A percentile compares a stretch with the other conserved stretches of the same genome.
These are phyloP conservation scores for Oeneis ivallda DNA, from an alignment of 2,888 invertebrate genomes.

Conservation along the genomic window DNA sequence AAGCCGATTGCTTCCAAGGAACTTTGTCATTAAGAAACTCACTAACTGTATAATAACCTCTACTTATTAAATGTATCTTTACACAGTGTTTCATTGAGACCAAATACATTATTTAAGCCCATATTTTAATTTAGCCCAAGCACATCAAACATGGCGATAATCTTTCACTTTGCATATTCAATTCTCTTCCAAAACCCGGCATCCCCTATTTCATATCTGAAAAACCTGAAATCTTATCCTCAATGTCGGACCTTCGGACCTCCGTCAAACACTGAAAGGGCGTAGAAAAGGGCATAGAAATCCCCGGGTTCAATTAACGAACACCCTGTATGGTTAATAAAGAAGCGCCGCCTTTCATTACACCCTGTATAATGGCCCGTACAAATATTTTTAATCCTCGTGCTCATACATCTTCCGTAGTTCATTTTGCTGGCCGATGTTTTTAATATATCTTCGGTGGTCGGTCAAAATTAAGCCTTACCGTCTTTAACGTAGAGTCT, in stretches of 20 bases:
- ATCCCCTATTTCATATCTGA: conserved; percentile 31
- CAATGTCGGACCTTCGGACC: conserved; percentile 51
- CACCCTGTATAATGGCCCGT: conserved; percentile 79
- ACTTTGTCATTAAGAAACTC: too few species aligned
- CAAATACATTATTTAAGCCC: background rate
- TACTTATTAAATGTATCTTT: too few species aligned
- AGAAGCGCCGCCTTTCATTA: conserved; percentile 77
- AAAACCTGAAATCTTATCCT: conserved; percentile 38
- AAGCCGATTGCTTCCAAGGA: too few species aligned
- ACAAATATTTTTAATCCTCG: conserved; percentile 81
- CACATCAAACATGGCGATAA: conserved; percentile 20
- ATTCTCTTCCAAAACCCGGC: conserved; percentile 20
- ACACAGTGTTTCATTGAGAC: background rate
- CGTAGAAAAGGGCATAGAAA: conserved; percentile 72
- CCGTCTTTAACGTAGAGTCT: conserved; percentile 23
- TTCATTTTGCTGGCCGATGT: conserved; percentile 74
- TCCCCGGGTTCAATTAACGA: conserved; percentile 69
- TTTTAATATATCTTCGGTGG: conserved; percentile 56
- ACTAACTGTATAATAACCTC: too few species aligned
- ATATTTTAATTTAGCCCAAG: conserved; percentile 1
- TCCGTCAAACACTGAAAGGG: conserved; percentile 62
- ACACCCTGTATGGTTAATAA: conserved; percentile 75
- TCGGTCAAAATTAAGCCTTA: conserved; percentile 47
- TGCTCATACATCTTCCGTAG: conserved; percentile 79
- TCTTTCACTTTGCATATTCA: conserved; percentile 24